Evolutionary conservation across 2,113 vertebrate species (phyloP).

Genomic region (Zootoca vivipara): DNA sequence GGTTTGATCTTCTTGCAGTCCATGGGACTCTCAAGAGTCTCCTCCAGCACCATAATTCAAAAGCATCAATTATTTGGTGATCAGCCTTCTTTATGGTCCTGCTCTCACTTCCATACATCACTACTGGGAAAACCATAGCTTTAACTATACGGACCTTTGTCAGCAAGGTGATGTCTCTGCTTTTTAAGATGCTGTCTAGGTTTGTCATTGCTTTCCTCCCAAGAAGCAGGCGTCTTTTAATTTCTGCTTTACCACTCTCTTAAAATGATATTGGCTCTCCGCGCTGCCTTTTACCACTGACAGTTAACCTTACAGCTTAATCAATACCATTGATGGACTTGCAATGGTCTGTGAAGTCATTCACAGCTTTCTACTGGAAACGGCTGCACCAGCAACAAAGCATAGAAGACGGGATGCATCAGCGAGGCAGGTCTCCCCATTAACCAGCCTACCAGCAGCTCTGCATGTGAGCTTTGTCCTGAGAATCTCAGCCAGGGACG

Average conservation of each 20-base stretch:
- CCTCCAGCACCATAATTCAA: too few relatives aligned
- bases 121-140: too few relatives aligned
- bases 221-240: too few relatives aligned
- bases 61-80: too few relatives aligned
- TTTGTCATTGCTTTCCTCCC: too few relatives aligned
- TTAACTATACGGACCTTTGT: too few relatives aligned
- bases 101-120: too few relatives aligned
- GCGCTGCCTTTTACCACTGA: conserved; percentile 34
- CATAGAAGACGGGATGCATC: not conserved
- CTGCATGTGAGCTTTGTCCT: not conserved
- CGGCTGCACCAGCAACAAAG: not conserved
- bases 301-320: conserved; percentile 33
- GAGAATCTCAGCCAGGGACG: not conserved
- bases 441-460: not conserved
- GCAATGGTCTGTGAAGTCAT: not conserved
- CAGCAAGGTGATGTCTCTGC: too few relatives aligned
- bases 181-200: too few relatives aligned
- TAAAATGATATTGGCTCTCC: conserved; percentile 37
- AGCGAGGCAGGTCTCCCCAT: not conserved
- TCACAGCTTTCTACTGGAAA: conserved; percentile 12
- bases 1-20: too few relatives aligned
- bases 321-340: conserved; percentile 35
- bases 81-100: too few relatives aligned
- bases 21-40: too few relatives aligned
- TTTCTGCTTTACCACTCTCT: conserved; percentile 18